Evolutionary conservation across 2,113 vertebrate species (phyloP).

Genomic region (Typhlomys cinereus): DNA sequence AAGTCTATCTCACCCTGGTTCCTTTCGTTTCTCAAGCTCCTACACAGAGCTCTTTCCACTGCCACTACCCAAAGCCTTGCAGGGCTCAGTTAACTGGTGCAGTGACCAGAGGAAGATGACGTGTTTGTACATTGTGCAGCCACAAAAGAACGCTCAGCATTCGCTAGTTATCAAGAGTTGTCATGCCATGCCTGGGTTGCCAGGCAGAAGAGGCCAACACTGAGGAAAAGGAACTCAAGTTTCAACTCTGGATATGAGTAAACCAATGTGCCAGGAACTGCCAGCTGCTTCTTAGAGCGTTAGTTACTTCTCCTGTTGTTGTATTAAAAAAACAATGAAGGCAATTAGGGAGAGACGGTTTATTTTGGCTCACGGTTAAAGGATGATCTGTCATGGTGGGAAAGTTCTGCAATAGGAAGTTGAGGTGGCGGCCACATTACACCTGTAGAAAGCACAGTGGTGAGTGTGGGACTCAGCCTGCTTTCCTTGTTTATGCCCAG

Average conservation of each 20-base stretch:
- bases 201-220: background rate
- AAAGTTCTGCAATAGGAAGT: background rate
- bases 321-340: background rate
- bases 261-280: background rate
- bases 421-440: too few species aligned
- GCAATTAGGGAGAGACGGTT: background rate
- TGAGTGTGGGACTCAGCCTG: background rate
- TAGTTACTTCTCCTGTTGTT: background rate
- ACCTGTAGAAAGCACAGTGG: too few species aligned
- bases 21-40: background rate
- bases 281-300: background rate
- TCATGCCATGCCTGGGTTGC: accelerated
- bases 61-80: too few species aligned
- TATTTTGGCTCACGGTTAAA: background rate
- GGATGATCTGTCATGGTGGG: background rate
- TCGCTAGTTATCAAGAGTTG: accelerated
- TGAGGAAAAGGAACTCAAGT: background rate
- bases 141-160: background rate
- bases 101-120: background rate
- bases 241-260: background rate
- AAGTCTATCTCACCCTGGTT: background rate
- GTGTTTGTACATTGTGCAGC: background rate
- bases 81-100: background rate
- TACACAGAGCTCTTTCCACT: background rate
- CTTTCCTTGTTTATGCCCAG: background rate